phyloP scores from a whole-genome alignment of 2,113 vertebrate genomes.

The Cephalopterus ornatus region DNA sequence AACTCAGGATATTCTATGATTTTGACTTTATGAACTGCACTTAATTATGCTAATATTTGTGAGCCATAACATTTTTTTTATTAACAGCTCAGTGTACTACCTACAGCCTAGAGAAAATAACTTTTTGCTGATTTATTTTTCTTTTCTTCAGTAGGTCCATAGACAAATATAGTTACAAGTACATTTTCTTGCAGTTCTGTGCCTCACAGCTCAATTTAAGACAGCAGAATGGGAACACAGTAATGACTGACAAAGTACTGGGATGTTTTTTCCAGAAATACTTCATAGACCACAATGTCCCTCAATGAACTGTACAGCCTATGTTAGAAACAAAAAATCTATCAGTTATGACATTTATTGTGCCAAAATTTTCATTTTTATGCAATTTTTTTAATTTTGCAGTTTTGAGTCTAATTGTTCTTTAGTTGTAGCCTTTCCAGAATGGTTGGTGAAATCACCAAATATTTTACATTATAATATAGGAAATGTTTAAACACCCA shows the following conservation, averaged over 20 bases:
- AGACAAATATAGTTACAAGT: neutral
- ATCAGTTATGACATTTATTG: neutral
- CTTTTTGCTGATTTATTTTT: neutral
- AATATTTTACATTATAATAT: neutral
- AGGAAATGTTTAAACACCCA: neutral
- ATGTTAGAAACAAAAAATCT: constrained; percentile 28
- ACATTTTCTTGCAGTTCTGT: neutral
- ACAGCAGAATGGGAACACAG: neutral
- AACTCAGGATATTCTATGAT: neutral
- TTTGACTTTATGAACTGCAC: neutral
- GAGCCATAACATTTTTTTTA: neutral
- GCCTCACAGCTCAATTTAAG: neutral
- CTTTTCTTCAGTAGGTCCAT: neutral
- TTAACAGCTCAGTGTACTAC: neutral
- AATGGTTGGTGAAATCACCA: neutral
- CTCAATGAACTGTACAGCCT: constrained; percentile 61
- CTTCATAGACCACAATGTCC: constrained; percentile 27
- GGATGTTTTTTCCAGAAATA: constrained; percentile 68
- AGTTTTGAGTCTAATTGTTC: constrained; percentile 68
- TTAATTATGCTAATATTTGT: neutral
- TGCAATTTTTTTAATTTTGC: constrained; percentile 69
- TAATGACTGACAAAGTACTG: constrained; percentile 26
- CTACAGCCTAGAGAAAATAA: neutral
- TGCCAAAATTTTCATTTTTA: constrained; percentile 58
- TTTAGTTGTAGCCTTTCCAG: constrained; percentile 64